phyloP scores from a whole-genome alignment of 2,888 invertebrate species.

The Pyralis farinalis region DNA sequence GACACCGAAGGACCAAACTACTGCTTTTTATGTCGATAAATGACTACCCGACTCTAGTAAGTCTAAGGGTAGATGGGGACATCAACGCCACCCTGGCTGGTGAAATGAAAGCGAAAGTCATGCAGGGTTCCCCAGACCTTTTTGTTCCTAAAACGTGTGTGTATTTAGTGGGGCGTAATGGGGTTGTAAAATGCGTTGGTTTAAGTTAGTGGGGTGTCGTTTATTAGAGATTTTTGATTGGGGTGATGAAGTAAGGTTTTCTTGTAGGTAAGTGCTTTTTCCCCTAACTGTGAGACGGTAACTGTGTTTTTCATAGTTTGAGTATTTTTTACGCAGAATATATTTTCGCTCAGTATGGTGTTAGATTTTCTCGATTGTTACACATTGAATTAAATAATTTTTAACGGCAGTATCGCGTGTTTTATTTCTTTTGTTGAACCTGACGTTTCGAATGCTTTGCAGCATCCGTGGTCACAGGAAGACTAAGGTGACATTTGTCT shows the following conservation, averaged over 20 bases:
- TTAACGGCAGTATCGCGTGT: too few relatives aligned
- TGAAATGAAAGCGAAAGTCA: slow-evolving; percentile 17
- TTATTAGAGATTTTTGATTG: slow-evolving; percentile 6
- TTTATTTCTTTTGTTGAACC: too few relatives aligned
- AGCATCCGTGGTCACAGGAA: too few relatives aligned
- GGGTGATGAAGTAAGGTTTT: not conserved
- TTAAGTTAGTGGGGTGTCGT: slow-evolving; percentile 8
- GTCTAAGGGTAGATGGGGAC: not conserved
- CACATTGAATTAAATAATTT: too few relatives aligned
- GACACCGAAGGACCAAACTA: not conserved
- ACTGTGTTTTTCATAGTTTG: too few relatives aligned
- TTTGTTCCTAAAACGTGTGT: slow-evolving; percentile 11
- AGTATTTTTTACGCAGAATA: too few relatives aligned
- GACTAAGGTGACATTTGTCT: too few relatives aligned
- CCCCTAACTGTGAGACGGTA: slow-evolving; percentile 24
- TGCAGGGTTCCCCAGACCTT: slow-evolving; percentile 11
- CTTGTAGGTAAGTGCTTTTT: not conserved
- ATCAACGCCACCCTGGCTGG: slow-evolving; percentile 13
- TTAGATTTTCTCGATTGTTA: too few relatives aligned
- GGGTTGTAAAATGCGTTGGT: slow-evolving; percentile 6
- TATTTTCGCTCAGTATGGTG: too few relatives aligned
- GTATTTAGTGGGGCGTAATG: slow-evolving; percentile 4
- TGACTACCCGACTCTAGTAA: not conserved
- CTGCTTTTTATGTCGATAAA: not conserved
- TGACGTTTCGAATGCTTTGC: too few relatives aligned